These are phyloP conservation scores for Onychomys arenicola DNA, from an alignment of 2,797 vertebrate species.

Conservation along the genomic window DNA sequence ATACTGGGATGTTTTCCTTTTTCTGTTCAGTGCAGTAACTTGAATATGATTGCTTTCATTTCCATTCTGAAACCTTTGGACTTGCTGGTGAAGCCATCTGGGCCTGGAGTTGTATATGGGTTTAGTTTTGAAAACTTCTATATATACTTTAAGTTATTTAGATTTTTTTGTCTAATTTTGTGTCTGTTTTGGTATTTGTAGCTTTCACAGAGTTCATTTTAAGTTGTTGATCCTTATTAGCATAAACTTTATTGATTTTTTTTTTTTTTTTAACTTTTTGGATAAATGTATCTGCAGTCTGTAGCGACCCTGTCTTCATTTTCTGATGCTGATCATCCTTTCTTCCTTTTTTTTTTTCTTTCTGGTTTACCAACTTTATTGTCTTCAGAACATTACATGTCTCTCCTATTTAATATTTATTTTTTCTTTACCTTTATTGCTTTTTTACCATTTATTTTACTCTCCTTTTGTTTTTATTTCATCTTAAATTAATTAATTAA, in stretches of 20 bases:
- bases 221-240: neutral
- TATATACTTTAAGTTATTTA: neutral
- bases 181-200: neutral
- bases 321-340: neutral
- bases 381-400: neutral
- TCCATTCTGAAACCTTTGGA: neutral
- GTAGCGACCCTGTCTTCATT: neutral
- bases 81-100: neutral
- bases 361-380: neutral
- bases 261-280: neutral
- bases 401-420: neutral
- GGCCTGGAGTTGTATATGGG: neutral
- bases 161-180: neutral
- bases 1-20: neutral
- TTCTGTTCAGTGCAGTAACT: neutral
- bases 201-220: neutral
- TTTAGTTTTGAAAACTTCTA: neutral
- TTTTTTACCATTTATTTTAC: neutral
- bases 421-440: neutral
- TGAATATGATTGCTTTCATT: neutral
- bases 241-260: too few relatives aligned
- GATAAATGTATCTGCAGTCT: neutral
- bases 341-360: neutral
- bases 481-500: too few relatives aligned
- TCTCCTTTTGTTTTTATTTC: neutral